Evolutionary conservation across 2,888 invertebrate genomes (phyloP), one percentile per base, ranked within the genome.

Genomic region (Amiota mariae): DNA sequence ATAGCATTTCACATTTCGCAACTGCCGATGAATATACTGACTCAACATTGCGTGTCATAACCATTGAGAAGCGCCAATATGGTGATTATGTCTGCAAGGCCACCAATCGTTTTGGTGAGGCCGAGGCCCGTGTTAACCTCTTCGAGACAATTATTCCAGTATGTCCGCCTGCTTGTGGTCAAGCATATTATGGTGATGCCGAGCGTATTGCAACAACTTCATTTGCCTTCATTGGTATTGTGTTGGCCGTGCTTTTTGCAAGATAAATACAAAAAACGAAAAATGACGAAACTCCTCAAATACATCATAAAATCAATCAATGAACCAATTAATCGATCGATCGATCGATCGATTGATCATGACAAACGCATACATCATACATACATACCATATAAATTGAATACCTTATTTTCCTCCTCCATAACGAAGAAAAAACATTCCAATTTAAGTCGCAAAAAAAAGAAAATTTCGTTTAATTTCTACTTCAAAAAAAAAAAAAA

Each of bases 1-100:
- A 96, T 88, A 94, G 94, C 82, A 94, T 97, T 81, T 96, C 97
- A 0, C 96, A 97, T 87, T 97, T 96, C 88, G 96, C 96, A 4
- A 96, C 96, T 0, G 96, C 96, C 0, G 97, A 97, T 85, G 97
- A 97, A 86, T 97, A 96, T 86, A 96, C 97, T 0, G 97, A 97
- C 87, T 96, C 97, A 0, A 97, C 97, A 0, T 90, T 97, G 36
- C 93, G 97, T 74, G 94, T 97, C 2, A 96, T 97, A 73, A 97
- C 97, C 0, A 95, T 97, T 71, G 97, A 97, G 90, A 97, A 97
- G 87, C 92, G 95, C 12, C 97, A 97, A 87, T 97, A 95, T 85
- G 97, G 97, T 0, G 90, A 92, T 78, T 97, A 97, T 90, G 92
- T 93, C 0, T 97, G 97, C 91, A 95, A 94, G 86, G 97, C 97